Evolutionary conservation across 2,888 invertebrate genomes (phyloP), one percentile per base, ranked within the genome.

Genomic region (Tinea pellionella): DNA sequence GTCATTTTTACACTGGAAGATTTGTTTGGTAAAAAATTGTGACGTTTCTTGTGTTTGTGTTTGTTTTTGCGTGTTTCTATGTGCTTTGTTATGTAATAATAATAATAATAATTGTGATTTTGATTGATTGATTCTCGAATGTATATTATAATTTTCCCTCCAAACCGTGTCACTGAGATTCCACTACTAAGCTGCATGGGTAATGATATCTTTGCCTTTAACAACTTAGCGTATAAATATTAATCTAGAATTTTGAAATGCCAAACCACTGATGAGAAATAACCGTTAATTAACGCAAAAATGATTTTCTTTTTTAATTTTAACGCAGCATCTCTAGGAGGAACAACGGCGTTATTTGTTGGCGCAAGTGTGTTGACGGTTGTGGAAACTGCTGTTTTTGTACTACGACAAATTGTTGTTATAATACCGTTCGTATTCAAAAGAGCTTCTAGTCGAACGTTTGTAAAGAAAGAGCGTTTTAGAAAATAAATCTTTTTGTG

Each of bases 1-100:
- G 76, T 88, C 9, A 81, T 88, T 58, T 88, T 88, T 65, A 87
- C 88, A 0, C 66, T 88, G 1, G 86, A 87, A 63, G 88, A 88
- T 61, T 65, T 88, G 0, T 81, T 85, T 60, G 87, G 88, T 88
- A 30, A 32, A 15, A 32, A 19, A 47, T 15, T n/a, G 65, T 59
- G 77, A 73, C 61, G 12, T 13, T 18, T 8, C 30, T 2, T n/a
- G n/a, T n/a, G 8, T n/a, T 12, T 60, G 13, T n/a, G 16, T 24
- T 6, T 24, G 24, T 24, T 47, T 47, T 1, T 47, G 15, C 6
- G 18, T 13, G 9, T 47, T n/a, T 15, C 13, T 47, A 47, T 15
- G 15, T 47, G 15, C 12, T 43, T n/a, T n/a, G n/a, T n/a, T n/a
- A n/a, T n/a, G n/a, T n/a, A n/a, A n/a, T n/a, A n/a, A n/a, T n/a